Evolutionary conservation across 2,888 invertebrate genomes (phyloP), one percentile per base, ranked within the genome.

Genomic region (Tricholauxania praeusta): DNA sequence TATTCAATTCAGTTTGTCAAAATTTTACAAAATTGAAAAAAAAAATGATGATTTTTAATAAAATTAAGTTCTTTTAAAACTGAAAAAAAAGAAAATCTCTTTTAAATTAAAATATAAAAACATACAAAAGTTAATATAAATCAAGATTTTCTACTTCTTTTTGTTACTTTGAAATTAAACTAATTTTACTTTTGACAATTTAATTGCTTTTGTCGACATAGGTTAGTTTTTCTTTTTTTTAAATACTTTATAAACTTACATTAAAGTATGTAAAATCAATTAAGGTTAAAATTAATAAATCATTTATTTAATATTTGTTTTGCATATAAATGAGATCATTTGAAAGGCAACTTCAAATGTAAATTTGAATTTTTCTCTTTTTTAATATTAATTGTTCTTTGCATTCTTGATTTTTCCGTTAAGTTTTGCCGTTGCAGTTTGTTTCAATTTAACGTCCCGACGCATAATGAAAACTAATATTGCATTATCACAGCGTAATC

Each of bases 291-390:
- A 49, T 22, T 57, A 68, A 68, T 57, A 57, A 57, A 68, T 47
- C 68, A 63, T 77, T 73, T 75, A 49, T 69, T 74, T 75, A 51
- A 71, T 78, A 73, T 74, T 74, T 75, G 68, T 75, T 72, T 72
- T 74, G 60, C 72, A 72, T 75, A 74, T 76, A 77, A 79, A 76
- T 79, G 79, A 79, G 79, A 79, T 79, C 79, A 77, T 78, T 77
- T 78, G 76, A 77, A 78, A 78, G 75, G 57, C 55, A 48, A 32
- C 19, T 48, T 57, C 67, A 67, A 67, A 67, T 57, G 67, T 57
- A 47, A 57, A 67, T 67, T 67, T 57, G 57, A 67, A 67, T 67
- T 48, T 53, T 17, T 39, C 17, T 28, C 55, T 17, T 59, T 68
- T 32, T 49, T 48, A 57, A 59, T 49, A 49, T 68, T 22, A 15